Evolutionary conservation across 2,888 invertebrate genomes (phyloP).

Genomic region (Brassicogethes aeneus): DNA sequence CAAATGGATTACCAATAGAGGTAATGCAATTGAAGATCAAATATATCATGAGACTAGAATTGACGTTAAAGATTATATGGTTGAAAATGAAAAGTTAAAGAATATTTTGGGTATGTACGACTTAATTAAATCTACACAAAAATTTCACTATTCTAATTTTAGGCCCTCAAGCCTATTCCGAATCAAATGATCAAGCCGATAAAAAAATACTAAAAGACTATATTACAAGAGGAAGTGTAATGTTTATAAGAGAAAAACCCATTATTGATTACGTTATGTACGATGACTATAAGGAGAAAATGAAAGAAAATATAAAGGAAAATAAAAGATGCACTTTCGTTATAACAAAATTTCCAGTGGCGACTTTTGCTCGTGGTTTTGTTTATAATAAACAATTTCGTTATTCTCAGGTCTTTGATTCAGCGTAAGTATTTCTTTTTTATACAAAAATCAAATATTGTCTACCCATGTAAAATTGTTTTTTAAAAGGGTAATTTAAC

Average conservation of each 20-base stretch:
- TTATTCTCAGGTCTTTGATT: constrained; percentile 54
- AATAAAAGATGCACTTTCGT: constrained; percentile 67
- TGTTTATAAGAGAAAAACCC: constrained; percentile 62
- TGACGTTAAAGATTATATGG: neutral
- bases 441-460: constrained; percentile 5
- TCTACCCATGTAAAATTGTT: constrained; percentile 4
- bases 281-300: constrained; percentile 57
- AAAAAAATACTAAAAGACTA: constrained; percentile 39
- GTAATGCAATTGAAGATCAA: constrained; percentile 52
- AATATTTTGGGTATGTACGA: no score
- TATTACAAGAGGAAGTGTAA: constrained; percentile 42
- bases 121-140: constrained; percentile 2
- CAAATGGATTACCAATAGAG: constrained; percentile 61
- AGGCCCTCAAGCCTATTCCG: constrained; percentile 3
- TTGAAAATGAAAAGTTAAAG: neutral
- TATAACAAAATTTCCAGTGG: constrained; percentile 58
- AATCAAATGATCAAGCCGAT: constrained; percentile 34
- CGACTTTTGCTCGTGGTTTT: constrained; percentile 60
- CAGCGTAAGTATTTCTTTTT: constrained; percentile 52
- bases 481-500: no score
- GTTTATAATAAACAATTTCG: constrained; percentile 58
- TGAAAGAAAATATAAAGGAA: constrained; percentile 44
- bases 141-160: neutral
- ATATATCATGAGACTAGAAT: neutral
- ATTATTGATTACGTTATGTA: constrained; percentile 63